These are phyloP conservation scores for Phaonia tiefii DNA, from an alignment of 2,888 invertebrate species.

Conservation along the genomic window DNA sequence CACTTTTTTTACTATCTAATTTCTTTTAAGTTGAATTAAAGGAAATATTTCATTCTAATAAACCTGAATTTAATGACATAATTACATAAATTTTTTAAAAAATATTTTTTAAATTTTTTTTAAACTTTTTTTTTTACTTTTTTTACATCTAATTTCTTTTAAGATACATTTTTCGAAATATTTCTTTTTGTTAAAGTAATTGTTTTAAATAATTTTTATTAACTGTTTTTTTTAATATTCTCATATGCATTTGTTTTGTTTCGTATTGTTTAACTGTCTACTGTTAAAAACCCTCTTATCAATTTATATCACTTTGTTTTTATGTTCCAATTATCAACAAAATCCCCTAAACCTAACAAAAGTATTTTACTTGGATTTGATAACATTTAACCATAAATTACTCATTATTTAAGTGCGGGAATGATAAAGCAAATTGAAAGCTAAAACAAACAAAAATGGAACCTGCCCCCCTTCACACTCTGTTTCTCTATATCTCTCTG, in stretches of 20 bases:
- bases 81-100: not conserved
- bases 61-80: not conserved
- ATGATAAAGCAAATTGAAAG: constrained; percentile 8
- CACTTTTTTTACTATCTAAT: not conserved
- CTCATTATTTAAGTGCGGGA: constrained; percentile 19
- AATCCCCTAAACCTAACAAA: constrained; percentile 2
- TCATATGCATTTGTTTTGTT: too few relatives aligned
- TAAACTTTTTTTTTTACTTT: not conserved
- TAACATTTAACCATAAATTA: constrained; percentile 1
- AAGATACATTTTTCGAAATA: not conserved
- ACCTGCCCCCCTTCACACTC: not conserved
- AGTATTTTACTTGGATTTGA: not conserved
- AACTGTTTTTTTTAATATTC: too few relatives aligned
- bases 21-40: not conserved
- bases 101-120: not conserved
- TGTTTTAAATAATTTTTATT: too few relatives aligned
- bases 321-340: not conserved
- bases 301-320: too few relatives aligned
- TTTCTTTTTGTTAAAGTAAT: not conserved
- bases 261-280: too few relatives aligned
- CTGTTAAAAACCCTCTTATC: too few relatives aligned
- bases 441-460: not conserved
- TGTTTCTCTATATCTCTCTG: not conserved
- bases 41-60: not conserved
- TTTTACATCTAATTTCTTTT: not conserved